Conservation (phyloP, 2,113 vertebrate genomes). For the Drymodes brunneopygia region DNA sequence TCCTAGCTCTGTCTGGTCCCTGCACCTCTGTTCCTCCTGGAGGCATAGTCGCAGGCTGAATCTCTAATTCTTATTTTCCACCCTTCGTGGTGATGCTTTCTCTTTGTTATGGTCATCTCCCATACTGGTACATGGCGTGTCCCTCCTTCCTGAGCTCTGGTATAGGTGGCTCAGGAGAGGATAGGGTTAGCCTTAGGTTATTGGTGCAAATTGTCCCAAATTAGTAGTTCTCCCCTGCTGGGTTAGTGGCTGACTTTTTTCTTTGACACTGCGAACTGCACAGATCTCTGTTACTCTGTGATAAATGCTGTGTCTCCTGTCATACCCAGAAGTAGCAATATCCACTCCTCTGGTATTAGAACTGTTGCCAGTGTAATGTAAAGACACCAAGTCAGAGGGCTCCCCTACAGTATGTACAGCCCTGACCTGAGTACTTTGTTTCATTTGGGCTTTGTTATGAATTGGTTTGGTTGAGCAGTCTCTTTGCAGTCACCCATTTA, state of each 20-base stretch:
- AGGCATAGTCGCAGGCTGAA: neutral
- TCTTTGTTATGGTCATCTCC: neutral
- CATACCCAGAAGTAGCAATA: neutral
- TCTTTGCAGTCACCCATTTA: neutral
- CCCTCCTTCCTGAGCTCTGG: neutral
- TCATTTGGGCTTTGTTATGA: neutral
- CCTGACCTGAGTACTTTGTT: neutral
- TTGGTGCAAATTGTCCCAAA: neutral
- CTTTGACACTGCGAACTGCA: neutral
- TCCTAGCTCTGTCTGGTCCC: neutral
- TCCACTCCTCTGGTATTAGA: neutral
- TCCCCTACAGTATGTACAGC: neutral
- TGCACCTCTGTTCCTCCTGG: neutral
- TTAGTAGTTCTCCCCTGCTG: neutral
- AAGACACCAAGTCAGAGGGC: neutral
- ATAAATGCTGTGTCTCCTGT: neutral
- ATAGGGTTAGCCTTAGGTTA: fast-evolving
- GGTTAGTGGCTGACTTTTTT: neutral
- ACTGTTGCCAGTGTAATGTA: neutral
- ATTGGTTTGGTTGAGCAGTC: neutral
- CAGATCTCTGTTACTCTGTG: neutral
- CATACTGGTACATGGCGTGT: neutral
- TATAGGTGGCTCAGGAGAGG: neutral
- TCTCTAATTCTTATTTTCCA: neutral
- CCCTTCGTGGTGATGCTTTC: neutral